Base-by-base conservation (phyloP, 2,797 vertebrate species). In the Coccyzus lansbergi region DNA sequence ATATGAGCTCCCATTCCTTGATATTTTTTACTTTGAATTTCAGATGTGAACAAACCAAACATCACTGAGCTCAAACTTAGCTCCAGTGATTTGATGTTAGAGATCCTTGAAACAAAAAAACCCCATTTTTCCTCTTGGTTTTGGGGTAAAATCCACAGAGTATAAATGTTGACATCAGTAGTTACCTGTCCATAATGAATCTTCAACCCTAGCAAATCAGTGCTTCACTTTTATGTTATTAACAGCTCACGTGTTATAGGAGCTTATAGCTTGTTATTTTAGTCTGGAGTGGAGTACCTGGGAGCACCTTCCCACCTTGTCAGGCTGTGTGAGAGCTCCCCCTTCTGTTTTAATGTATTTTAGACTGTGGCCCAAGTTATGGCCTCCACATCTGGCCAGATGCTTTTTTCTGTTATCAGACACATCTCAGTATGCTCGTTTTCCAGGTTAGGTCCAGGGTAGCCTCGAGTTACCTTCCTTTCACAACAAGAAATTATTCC, bases 1-100 rank as follows among this genome's bases (percentile, higher is more conserved):
- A 97, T 71, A 70, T 83, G 28, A 93, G 88, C 88, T 97, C 94
- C 94, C 92, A 97, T 97, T 94, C 94, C 96, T 68, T 83, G 83
- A 83, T 92, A 94, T 95, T 96, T 95, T 96, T 95, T 80, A 92
- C 92, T 96, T 93, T 93, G 92, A 95, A 92, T 95, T 96, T 96
- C 86, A 93, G 72, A 96, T 84, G 83, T 84, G 96, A 95, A 82
- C 53, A 86, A 95, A 87, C 58, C 69, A 92, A 92, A 92, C 65
- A 86, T 64, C 63, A 74, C 36, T 31, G 67, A 85, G 46, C 78
- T 82, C 77, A 95, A 93, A 90, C n/a, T 83, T 42, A 68, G 36
- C 76, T 90, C 29, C 67, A 83, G 51, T 29, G 51, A 71, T 53
- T 84, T 65, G 63, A 14, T 18, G 29, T 81, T 75, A 93, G 48